Base-by-base conservation (phyloP, 2,113 vertebrate species). In the Spermophilus dauricus region DNA sequence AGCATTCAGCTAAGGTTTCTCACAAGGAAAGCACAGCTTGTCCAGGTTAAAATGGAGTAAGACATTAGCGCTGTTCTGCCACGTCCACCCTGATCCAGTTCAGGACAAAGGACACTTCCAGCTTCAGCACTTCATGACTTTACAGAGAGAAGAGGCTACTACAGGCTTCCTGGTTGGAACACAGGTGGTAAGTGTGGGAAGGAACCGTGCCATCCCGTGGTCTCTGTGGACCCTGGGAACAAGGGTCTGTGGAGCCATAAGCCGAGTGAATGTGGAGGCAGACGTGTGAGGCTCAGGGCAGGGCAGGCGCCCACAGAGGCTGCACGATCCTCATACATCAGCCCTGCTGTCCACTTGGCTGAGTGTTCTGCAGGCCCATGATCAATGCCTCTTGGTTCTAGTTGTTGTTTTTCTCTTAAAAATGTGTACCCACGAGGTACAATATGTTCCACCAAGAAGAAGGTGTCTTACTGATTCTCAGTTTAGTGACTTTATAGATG, bases 261-360 rank as follows among this genome's bases (percentile, higher is more conserved):
- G 16, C 45, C 37, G 48, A 32, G 53, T 5, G 32, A n/a, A 32
- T 7, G 22, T 26, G 2, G 13, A 90, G 14, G 6, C 4, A 8
- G 18, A 34, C 1, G 1, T 1, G 12, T 1, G 39, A 42, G 5
- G 22, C 61, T 39, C 17, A n/a, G 0, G 1, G 4, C 7, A 28
- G n/a, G 6, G 8, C 6, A 34, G 24, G 10, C 5, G 5, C 32
- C 12, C 2, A 6, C 26, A 26, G 61, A 30, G 3, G 2, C 26
- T 13, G 8, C 51, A 32, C 17, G 2, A 2, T 3, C 26, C 20
- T 9, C 53, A 16, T 20, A 4, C 20, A 13, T 10, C 37, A 34
- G 0, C 22, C 12, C 69, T 18, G 32, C 16, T n/a, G 34, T 69
- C 39, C 32, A 14, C 37, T 24, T 24, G 20, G 73, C 12, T 63